Base-by-base conservation (phyloP, 1,140 invertebrate species). In the Caenorhabditis latens region DNA sequence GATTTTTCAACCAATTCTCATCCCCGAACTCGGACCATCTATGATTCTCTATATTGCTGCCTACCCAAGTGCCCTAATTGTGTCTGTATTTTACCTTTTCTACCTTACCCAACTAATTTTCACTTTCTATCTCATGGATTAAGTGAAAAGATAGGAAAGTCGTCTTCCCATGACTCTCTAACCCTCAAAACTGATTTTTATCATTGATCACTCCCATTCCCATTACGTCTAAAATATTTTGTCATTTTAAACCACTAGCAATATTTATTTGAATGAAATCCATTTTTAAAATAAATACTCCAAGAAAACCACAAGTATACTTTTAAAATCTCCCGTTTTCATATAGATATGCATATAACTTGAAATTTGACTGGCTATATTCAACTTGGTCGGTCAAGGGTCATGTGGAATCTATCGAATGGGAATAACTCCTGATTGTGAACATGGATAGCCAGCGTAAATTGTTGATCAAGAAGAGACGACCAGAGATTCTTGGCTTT, bases 401-500 rank as follows among this genome's bases (percentile, higher is more conserved):
- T 58, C 83, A 61, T 61, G 53, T 14, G 42, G 48, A 61, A 61
- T 14, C 11, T 42, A 14, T 79, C 58, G 40, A 61, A 58, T 61
- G 83, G 83, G 16, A 84, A 63, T 4, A 86, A 53, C 19, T 83
- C 71, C 40, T 86, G 86, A 63, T 58, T 79, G 57, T 86, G 86
- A n/a, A 84, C 71, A 19, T 75, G 71, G 11, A 84, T 71, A 7
- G 86, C 42, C 11, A 86, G n/a, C 16, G 75, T 55, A 32, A 86
- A 86, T 71, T 86, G 86, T 21, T 86, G 86, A 58, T 86, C 57
- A 42, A 86, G n/a, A 8, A 86, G 32, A 19, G 57, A 63, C 7
- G 48, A 48, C 86, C 86, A 86, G 13, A 83, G 24, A 8, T 57
- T 82, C 21, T 58, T 83, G 4, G 86, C 86, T 19, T 83, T 75